Evolutionary conservation across 2,888 invertebrate genomes (phyloP), one percentile per base, ranked within the genome.

Genomic region (Mylabris sibirica): DNA sequence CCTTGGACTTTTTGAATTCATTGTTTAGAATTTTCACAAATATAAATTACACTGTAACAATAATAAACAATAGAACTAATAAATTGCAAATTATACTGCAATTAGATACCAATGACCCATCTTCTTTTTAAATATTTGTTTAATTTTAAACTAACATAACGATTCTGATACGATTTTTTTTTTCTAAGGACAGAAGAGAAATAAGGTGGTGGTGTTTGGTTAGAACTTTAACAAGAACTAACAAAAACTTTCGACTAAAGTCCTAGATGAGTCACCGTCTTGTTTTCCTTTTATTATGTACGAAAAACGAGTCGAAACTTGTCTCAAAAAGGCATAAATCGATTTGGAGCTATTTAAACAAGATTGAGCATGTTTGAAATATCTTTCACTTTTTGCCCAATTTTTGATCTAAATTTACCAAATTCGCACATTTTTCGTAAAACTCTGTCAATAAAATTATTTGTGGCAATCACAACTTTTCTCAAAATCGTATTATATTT

Each of bases 71-170:
- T n/a, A 44, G 9, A 3, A 30, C 0, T 30, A 30, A 30, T 30
- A 0, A 22, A 53, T 53, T 22, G 22, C 4, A 1, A 20, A 57
- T 57, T 57, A 11, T 0, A 57, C 24, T 57, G 24, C 5, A 57
- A 57, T 14, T 22, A 24, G 12, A 24, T n/a, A n/a, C n/a, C n/a
- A 14, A 3, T 4, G 12, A 22, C 12, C 57, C 57, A 57, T 57
- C 57, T 57, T 57, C 57, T 24, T 24, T 20, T 57, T n/a, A n/a
- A n/a, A 24, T 57, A 57, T 57, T 57, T 14, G 57, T 24, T 12
- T 57, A 57, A 57, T 11, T 24, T 22, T 57, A 24, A 12, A 57
- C 57, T 9, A 57, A 57, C 57, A 57, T 57, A 22, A 24, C 24
- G 12, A 12, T 24, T 57, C 57, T 24, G 22, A 12, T 24, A 14